Conservation (phyloP, 37 sponge, comb jelly and placozoan genomes). For the Cliona cf. orientalis region DNA sequence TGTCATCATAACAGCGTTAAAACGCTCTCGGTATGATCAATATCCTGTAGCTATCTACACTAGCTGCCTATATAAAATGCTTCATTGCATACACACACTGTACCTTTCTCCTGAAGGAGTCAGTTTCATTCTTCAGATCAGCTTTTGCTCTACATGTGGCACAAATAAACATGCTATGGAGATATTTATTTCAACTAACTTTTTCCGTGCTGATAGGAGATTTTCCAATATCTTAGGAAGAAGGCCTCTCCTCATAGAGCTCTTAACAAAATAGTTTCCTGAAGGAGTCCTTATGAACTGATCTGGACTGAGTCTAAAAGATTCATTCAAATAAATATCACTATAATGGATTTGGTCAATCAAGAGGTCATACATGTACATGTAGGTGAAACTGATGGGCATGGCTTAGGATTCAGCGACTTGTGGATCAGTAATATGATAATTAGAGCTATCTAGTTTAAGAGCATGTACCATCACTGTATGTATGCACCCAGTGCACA, state of each 20-base stretch:
- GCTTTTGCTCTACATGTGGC: constrained; percentile 76
- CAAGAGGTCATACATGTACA: too few relatives aligned
- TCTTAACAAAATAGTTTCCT: constrained; percentile 91
- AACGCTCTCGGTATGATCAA: too few relatives aligned
- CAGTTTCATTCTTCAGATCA: constrained; percentile 91
- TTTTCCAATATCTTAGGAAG: constrained; percentile 85
- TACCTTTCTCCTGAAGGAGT: constrained; percentile 89
- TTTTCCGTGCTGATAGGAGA: constrained; percentile 91
- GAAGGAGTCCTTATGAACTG: constrained; percentile 95
- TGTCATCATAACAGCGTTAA: too few relatives aligned
- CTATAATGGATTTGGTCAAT: too few relatives aligned
- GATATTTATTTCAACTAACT: constrained; percentile 39
- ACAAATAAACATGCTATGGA: neutral
- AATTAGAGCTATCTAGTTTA: too few relatives aligned
- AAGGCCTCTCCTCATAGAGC: constrained; percentile 70
- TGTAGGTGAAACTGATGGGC: too few relatives aligned
- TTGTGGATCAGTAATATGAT: constrained; percentile 2
- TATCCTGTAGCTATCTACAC: too few relatives aligned
- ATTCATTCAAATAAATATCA: neutral
- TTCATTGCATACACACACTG: neutral
- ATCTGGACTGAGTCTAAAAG: constrained; percentile 75
- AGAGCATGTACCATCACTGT: too few relatives aligned
- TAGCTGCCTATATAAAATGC: too few relatives aligned
- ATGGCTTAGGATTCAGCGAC: too few relatives aligned
- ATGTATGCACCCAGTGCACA: too few relatives aligned